Evolutionary conservation across 1,140 invertebrate species (phyloP).

Genomic region (Heliothis subflexa): DNA sequence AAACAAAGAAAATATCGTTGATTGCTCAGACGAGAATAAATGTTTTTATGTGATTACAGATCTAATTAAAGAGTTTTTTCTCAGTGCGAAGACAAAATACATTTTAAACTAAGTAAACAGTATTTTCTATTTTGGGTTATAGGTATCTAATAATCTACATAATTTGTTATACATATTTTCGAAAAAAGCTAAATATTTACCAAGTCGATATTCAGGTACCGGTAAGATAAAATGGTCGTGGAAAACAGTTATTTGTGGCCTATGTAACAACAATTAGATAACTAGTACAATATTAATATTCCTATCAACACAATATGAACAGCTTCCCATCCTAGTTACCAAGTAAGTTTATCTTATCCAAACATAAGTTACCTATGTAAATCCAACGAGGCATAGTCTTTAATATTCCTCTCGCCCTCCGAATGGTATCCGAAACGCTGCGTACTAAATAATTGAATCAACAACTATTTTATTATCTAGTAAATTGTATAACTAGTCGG

Average conservation of each 20-base stretch:
- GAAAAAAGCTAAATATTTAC: too few species aligned
- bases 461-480: constrained; percentile 42
- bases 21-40: not conserved
- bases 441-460: constrained; percentile 36
- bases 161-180: too few species aligned
- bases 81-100: too few species aligned
- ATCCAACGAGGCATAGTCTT: constrained; percentile 14
- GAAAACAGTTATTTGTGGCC: too few species aligned
- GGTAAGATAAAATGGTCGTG: too few species aligned
- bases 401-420: constrained; percentile 26
- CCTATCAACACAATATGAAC: not conserved
- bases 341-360: constrained; percentile 8
- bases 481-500: constrained; percentile 44
- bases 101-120: too few species aligned
- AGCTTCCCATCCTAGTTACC: not conserved
- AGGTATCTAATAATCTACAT: too few species aligned
- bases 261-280: too few species aligned
- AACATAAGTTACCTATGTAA: constrained; percentile 26
- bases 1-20: not conserved
- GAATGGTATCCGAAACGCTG: constrained; percentile 17
- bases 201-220: too few species aligned
- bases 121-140: too few species aligned
- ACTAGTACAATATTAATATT: not conserved
- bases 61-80: too few species aligned
- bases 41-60: not conserved